Conservation (phyloP, 2,113 vertebrate genomes). For the Anolis carolinensis region DNA sequence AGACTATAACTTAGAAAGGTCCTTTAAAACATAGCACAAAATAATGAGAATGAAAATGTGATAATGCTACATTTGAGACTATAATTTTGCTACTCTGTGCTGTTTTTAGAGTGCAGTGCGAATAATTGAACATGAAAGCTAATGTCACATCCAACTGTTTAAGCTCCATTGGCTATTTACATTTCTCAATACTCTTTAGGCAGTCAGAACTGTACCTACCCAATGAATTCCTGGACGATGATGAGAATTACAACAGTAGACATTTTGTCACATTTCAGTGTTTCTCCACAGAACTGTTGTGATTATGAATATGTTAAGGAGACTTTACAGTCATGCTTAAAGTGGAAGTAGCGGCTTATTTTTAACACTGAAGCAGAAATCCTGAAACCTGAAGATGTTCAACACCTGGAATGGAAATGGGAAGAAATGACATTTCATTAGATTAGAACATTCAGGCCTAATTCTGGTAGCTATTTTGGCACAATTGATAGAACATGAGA, state of each 20-base stretch:
- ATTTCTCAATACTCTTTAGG: slow-evolving; percentile 47
- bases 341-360: fast-evolving
- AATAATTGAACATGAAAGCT: slow-evolving; percentile 50
- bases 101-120: slow-evolving; percentile 18
- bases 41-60: slow-evolving; percentile 20
- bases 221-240: slow-evolving; percentile 8
- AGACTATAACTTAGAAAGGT: slow-evolving; percentile 1
- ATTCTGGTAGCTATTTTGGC: neutral
- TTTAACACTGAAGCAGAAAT: slow-evolving; percentile 14
- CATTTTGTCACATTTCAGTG: slow-evolving; percentile 33
- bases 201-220: slow-evolving; percentile 37
- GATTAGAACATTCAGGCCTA: neutral
- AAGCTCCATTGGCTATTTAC: slow-evolving; percentile 44
- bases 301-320: neutral
- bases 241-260: slow-evolving; percentile 15
- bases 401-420: neutral
- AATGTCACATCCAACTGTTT: slow-evolving; percentile 42
- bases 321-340: neutral
- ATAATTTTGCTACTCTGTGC: slow-evolving; percentile 9
- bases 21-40: slow-evolving; percentile 11
- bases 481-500: neutral
- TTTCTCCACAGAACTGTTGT: slow-evolving; percentile 36
- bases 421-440: neutral
- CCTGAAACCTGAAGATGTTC: neutral
- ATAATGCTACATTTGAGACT: neutral